Conservation (phyloP, 2,888 invertebrate species). For the Lasioglossum malachurum region DNA sequence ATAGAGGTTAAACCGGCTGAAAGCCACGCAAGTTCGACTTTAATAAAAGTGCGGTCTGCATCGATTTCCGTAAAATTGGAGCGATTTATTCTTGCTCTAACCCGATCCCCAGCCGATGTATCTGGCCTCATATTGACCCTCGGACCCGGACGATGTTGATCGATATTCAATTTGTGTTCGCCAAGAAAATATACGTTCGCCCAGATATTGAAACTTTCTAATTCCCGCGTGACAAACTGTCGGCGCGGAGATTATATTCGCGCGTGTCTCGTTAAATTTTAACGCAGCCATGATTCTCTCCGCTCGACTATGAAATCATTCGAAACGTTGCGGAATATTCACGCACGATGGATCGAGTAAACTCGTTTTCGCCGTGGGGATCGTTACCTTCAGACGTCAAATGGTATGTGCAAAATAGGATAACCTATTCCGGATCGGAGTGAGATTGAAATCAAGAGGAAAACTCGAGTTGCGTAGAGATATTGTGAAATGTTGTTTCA, state of each 20-base stretch:
- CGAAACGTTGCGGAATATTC: not conserved
- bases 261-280: not conserved
- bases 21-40: constrained; percentile 58
- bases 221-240: not conserved
- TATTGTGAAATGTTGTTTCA: not conserved
- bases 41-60: constrained; percentile 62
- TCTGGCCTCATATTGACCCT: constrained; percentile 32
- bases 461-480: not conserved
- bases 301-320: not conserved
- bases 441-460: not conserved
- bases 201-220: constrained; percentile 13
- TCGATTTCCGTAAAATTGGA: constrained; percentile 63
- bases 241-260: not conserved
- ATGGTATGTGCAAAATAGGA: not conserved
- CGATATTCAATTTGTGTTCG: constrained; percentile 51
- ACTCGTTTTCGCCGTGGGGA: not conserved
- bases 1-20: not conserved
- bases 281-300: not conserved
- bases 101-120: constrained; percentile 47
- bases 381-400: not conserved
- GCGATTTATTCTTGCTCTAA: constrained; percentile 64
- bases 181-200: constrained; percentile 13
- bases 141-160: constrained; percentile 37
- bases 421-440: not conserved
- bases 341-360: not conserved